A percentile compares a stretch with the other conserved stretches of the same genome.
phyloP scores from a whole-genome alignment of 2,888 invertebrate genomes.

The Hymenopus coronatus region DNA sequence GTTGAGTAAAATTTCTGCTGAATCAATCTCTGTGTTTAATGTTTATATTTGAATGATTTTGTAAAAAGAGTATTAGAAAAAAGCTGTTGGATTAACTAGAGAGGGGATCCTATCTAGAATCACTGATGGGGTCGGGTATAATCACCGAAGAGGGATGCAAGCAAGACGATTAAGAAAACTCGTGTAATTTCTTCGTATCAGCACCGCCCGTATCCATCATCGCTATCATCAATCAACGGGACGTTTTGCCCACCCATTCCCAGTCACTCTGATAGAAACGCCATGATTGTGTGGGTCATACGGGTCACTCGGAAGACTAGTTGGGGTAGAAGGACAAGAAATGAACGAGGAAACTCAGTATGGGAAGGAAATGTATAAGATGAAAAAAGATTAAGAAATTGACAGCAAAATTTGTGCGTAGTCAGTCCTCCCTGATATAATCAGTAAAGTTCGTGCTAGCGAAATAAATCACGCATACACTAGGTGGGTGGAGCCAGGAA shows the following conservation, averaged over 20 bases:
- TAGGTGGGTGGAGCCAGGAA: too few relatives aligned
- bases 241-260: neutral
- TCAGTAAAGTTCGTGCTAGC: neutral
- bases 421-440: neutral
- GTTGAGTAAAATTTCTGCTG: too few relatives aligned
- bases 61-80: too few relatives aligned
- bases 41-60: too few relatives aligned
- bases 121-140: too few relatives aligned
- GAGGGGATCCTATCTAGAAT: too few relatives aligned
- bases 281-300: neutral
- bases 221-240: neutral
- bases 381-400: neutral
- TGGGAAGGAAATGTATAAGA: neutral
- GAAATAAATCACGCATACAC: too few relatives aligned
- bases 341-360: neutral
- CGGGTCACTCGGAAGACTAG: neutral
- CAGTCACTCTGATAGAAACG: neutral
- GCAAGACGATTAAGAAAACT: neutral
- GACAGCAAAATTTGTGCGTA: neutral
- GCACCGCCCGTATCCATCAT: neutral
- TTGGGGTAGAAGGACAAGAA: neutral
- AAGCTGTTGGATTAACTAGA: too few relatives aligned
- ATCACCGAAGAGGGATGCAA: neutral
- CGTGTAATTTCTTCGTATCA: neutral
- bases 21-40: too few relatives aligned